These are phyloP conservation scores for Tenthredo notha DNA, from an alignment of 2,888 invertebrate genomes.

Conservation along the genomic window DNA sequence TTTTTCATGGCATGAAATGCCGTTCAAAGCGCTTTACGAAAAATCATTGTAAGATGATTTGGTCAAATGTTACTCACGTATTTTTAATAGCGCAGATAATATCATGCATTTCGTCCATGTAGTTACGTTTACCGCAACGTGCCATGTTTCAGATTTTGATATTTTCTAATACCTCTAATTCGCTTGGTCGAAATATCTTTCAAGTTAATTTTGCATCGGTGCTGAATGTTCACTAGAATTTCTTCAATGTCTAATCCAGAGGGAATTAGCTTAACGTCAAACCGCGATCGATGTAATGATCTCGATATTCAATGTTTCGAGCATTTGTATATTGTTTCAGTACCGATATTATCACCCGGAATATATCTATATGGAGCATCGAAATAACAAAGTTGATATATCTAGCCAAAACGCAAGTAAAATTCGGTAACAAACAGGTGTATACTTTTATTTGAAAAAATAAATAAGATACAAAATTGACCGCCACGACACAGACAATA, in stretches of 20 bases:
- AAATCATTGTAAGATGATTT: too few relatives aligned
- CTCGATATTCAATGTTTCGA: neutral
- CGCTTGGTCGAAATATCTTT: neutral
- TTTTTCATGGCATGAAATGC: too few relatives aligned
- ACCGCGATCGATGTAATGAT: neutral
- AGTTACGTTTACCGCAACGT: slow-evolving; percentile 60
- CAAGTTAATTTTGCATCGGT: neutral
- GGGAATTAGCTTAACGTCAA: neutral
- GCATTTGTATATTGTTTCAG: slow-evolving; percentile 14
- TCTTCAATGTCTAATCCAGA: neutral
- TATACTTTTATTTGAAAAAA: neutral
- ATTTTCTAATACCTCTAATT: neutral
- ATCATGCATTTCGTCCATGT: slow-evolving; percentile 66
- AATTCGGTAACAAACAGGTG: too few relatives aligned
- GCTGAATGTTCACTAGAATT: neutral
- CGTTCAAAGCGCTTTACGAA: too few relatives aligned
- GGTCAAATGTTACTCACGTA: slow-evolving; percentile 60
- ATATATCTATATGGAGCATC: neutral
- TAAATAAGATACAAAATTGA: neutral
- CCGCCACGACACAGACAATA: neutral
- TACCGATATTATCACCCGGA: neutral
- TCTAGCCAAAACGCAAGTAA: neutral
- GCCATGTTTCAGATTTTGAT: slow-evolving; percentile 58
- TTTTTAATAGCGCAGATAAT: slow-evolving; percentile 65
- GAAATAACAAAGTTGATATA: neutral